Evolutionary conservation across 1,140 invertebrate species (phyloP).

Genomic region (Artemia franciscana): DNA sequence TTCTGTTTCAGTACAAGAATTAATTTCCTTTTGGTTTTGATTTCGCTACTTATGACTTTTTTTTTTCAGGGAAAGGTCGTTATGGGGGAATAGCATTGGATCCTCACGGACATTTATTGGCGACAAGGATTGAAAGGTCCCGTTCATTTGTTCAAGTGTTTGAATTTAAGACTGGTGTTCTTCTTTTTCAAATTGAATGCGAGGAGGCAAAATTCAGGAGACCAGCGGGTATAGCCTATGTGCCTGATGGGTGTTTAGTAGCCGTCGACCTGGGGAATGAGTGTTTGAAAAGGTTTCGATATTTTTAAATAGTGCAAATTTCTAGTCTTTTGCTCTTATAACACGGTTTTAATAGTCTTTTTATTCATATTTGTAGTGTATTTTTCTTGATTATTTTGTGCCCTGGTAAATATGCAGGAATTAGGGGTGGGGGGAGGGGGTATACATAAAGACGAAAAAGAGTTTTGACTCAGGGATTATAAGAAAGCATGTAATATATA

Average conservation of each 20-base stretch:
- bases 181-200: constrained; percentile 28
- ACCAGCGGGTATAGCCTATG: constrained; percentile 24
- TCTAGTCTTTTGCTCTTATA: no score
- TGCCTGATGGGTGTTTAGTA: constrained; percentile 22
- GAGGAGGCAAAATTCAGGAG: constrained; percentile 25
- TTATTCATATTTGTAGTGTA: no score
- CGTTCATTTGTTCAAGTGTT: constrained; percentile 26
- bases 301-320: no score
- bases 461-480: no score
- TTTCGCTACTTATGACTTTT: not conserved
- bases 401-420: no score
- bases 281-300: constrained; percentile 29
- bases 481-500: no score
- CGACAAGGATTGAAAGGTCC: constrained; percentile 24
- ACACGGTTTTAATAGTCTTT: no score
- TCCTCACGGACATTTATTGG: constrained; percentile 21
- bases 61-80: constrained; percentile 11
- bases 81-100: constrained; percentile 26
- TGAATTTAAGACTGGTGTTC: constrained; percentile 21
- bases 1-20: no score
- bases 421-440: no score
- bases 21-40: no score
- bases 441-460: no score
- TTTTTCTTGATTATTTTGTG: no score
- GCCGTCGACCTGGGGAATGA: constrained; percentile 30